Evolutionary conservation across 2,797 vertebrate genomes (phyloP).

Genomic region (Falco cherrug): DNA sequence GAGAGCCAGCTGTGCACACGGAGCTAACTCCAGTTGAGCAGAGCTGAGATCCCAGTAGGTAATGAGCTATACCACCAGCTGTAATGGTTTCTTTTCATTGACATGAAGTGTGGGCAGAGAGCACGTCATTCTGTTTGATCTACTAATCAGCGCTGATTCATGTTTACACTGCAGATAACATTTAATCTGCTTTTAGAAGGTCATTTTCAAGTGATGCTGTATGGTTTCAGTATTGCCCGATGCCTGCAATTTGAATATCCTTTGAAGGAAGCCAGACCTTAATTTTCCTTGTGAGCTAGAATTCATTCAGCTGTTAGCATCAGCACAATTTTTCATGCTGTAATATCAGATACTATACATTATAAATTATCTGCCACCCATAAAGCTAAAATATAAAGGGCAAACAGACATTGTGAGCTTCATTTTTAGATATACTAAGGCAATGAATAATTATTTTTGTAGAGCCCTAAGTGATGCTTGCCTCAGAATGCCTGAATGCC

Average conservation of each 20-base stretch:
- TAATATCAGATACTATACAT: neutral
- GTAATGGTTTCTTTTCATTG: neutral
- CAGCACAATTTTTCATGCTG: neutral
- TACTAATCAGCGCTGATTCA: slow-evolving; percentile 36
- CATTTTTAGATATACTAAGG: neutral
- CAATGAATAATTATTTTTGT: neutral
- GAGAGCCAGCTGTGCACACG: neutral
- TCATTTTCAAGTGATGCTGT: neutral
- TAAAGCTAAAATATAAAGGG: neutral
- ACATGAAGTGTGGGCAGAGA: slow-evolving; percentile 21
- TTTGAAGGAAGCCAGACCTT: neutral
- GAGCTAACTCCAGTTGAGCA: no score
- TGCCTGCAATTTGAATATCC: neutral
- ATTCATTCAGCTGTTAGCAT: neutral
- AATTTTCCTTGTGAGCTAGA: neutral
- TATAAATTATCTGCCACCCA: neutral
- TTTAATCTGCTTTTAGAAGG: slow-evolving; percentile 31
- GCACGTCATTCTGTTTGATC: slow-evolving; percentile 4
- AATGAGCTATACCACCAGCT: neutral
- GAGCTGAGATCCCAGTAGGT: neutral
- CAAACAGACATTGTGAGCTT: neutral
- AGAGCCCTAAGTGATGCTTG: neutral
- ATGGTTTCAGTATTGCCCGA: neutral
- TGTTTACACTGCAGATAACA: neutral
- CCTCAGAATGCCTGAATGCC: neutral